A percentile compares a stretch with the other conserved stretches of the same genome.
These are phyloP conservation scores for Megastigmus dorsalis DNA, from an alignment of 2,888 invertebrate species.

Conservation along the genomic window DNA sequence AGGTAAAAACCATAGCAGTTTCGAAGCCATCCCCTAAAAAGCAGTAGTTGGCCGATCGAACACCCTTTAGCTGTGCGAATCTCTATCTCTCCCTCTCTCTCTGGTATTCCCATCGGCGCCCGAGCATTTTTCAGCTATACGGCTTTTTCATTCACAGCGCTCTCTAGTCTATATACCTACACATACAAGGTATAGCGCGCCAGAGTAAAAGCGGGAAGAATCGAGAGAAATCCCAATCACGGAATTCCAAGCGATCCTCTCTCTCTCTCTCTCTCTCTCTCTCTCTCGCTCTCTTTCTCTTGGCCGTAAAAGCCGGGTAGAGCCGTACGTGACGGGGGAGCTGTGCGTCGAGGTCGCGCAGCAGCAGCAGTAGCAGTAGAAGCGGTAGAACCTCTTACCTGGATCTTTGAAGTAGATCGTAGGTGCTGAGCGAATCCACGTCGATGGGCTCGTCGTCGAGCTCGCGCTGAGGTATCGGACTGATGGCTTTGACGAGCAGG, in stretches of 20 bases:
- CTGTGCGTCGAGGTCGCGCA: background rate
- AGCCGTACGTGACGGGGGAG: background rate
- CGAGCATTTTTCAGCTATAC: background rate
- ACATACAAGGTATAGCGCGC: too few species aligned
- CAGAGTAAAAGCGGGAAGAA: background rate
- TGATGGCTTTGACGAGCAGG: constrained; percentile 82
- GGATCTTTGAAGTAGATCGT: constrained; percentile 92
- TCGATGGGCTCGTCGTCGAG: constrained; percentile 84
- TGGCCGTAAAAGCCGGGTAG: background rate
- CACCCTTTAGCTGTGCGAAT: too few species aligned
- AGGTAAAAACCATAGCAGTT: too few species aligned
- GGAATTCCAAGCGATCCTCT: background rate
- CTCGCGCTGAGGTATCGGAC: constrained; percentile 84
- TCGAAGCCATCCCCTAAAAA: too few species aligned
- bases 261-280: too few species aligned
- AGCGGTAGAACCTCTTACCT: constrained; percentile 77
- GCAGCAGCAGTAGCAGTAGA: background rate
- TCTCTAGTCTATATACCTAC: too few species aligned
- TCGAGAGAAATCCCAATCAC: background rate
- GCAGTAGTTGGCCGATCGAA: too few species aligned
- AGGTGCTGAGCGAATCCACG: constrained; percentile 85
- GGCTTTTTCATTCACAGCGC: background rate
- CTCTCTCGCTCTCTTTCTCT: background rate
- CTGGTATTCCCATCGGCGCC: background rate
- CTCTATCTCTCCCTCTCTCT: too few species aligned